These are phyloP conservation scores for Porites lobata DNA, from an alignment of 92 coral and sea anemone species.

Conservation along the genomic window DNA sequence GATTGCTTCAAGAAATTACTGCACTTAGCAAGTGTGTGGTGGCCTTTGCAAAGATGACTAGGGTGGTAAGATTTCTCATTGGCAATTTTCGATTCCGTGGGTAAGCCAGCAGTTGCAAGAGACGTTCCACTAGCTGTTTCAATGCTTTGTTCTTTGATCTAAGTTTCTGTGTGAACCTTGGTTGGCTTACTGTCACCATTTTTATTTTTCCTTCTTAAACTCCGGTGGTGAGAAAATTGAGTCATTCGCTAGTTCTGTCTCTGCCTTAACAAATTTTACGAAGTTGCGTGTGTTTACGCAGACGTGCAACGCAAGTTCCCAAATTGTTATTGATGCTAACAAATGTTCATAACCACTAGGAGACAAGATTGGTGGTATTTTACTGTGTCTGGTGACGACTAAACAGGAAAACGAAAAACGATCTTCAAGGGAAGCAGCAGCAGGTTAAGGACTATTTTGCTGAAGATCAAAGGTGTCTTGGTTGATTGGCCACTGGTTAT, in stretches of 20 bases:
- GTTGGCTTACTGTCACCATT: background rate
- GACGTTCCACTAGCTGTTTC: constrained; percentile 5
- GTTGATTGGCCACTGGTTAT: too few relatives aligned
- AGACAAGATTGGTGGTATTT: too few relatives aligned
- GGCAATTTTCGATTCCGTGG: background rate
- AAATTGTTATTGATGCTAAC: too few relatives aligned
- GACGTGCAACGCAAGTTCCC: too few relatives aligned
- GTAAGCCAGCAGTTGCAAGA: constrained; percentile 19
- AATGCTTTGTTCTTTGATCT: background rate
- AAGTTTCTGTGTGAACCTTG: background rate
- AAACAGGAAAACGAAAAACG: too few relatives aligned
- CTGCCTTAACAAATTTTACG: constrained; percentile 59
- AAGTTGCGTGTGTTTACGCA: constrained; percentile 33
- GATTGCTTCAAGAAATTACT: constrained; percentile 39
- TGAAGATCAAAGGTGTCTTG: too few relatives aligned
- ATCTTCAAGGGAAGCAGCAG: too few relatives aligned
- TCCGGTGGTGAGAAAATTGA: constrained; percentile 80
- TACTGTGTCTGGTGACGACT: too few relatives aligned
- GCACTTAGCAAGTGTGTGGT: constrained; percentile 66
- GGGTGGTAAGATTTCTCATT: constrained; percentile 17
- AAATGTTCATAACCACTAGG: background rate
- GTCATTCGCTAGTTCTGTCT: constrained; percentile 78
- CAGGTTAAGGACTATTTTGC: too few relatives aligned
- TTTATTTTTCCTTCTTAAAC: constrained; percentile 53
- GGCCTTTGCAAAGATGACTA: constrained; percentile 63